Evolutionary conservation across 1,140 invertebrate species (phyloP), one percentile per base, ranked within the genome.

Genomic region (Elysia chlorotica): DNA sequence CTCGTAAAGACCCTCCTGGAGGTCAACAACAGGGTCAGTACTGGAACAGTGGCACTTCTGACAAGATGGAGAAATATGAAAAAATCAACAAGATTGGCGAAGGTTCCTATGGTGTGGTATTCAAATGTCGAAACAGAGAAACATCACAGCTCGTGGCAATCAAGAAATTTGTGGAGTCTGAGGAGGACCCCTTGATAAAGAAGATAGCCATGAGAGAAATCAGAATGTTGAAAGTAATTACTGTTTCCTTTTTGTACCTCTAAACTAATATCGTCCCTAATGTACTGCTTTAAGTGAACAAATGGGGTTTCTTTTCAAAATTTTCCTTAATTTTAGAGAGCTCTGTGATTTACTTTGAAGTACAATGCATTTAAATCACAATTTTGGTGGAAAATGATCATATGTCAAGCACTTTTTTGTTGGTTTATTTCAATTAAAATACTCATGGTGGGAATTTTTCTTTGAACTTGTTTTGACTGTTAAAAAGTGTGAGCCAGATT

Each of bases 151-250:
- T 99, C 56, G 98, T 99, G 19, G 98, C 98, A 17, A 98, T 99
- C 28, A 99, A 99, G 89, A 97, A 99, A 86, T 99, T 99, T 87
- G 94, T 98, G 14, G 97, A 99, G 88, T 97, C 96, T 19, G 98
- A 99, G 88, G 97, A 99, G 81, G 98, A 99, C 89, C 97, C 97
- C 0, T 91, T 98, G 0, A 99, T 99, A 77, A 91, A 96, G 74
- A 99, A 99, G 89, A 99, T 99, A 74, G 98, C 98, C 1, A 91
- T 99, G 71, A 88, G 98, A 79, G 98, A 99, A 90, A 99, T 99
- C 82, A 90, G 97, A 78, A 94, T 99, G 89, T 90, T 99, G 0
- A 99, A 99, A 92, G 97, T 98, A 88, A 86, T 78, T 79, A 59
- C 63, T 37, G 17, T 31, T 48, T 48, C 41, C n/a, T 10, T 10